phyloP scores from a whole-genome alignment of 2,113 vertebrate species.

The Balaeniceps rex region DNA sequence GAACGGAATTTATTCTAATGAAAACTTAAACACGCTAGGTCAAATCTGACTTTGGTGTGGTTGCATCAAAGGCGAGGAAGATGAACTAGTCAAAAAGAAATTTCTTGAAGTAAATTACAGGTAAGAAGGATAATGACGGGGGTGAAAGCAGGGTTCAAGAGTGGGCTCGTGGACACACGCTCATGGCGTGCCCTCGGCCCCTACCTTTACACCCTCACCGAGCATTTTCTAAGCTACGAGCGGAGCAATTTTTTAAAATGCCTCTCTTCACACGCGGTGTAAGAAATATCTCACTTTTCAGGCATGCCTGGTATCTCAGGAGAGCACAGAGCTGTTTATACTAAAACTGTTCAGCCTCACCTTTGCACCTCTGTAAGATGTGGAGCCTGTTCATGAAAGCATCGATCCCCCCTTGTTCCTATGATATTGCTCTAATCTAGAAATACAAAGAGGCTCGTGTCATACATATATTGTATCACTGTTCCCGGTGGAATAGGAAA shows the following conservation, averaged over 20 bases:
- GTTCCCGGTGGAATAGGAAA: neutral
- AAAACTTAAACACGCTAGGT: neutral
- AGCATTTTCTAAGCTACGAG: neutral
- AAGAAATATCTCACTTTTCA: neutral
- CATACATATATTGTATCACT: neutral
- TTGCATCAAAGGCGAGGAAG: neutral
- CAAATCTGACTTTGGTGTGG: neutral
- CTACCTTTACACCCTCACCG: neutral
- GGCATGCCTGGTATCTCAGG: neutral
- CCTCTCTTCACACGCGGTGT: rapidly evolving
- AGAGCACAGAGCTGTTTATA: neutral
- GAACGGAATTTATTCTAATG: neutral
- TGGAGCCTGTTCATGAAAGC: neutral
- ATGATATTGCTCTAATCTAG: neutral
- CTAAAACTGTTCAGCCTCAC: neutral
- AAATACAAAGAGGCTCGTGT: neutral
- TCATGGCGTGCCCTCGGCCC: rapidly evolving
- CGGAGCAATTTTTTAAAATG: neutral
- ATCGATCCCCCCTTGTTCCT: neutral
- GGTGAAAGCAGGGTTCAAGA: rapidly evolving
- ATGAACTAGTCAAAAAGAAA: neutral
- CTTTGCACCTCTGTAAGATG: neutral
- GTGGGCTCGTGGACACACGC: rapidly evolving
- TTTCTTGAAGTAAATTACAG: neutral
- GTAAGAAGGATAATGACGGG: rapidly evolving